These are phyloP conservation scores for Macquaria ambigua DNA, from an alignment of 2,113 vertebrate species.

Conservation along the genomic window DNA sequence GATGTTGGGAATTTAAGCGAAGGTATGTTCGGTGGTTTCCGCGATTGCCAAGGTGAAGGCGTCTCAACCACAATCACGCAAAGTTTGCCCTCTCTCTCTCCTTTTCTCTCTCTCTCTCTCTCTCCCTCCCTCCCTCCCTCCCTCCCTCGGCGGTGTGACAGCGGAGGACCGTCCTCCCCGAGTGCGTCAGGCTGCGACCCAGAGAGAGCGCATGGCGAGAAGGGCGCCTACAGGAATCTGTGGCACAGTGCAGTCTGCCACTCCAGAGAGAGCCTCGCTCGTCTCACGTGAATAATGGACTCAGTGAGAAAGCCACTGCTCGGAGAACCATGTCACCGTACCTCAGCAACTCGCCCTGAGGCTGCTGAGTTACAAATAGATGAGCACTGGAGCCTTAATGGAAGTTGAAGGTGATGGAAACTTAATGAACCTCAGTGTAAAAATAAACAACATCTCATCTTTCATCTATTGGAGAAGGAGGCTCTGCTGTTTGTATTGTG, in stretches of 20 bases:
- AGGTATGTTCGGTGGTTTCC: constrained; percentile 32
- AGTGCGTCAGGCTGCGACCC: constrained; percentile 78
- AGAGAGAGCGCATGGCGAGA: constrained; percentile 72
- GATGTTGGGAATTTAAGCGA: constrained; percentile 36
- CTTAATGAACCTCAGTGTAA: constrained; percentile 42
- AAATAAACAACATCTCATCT: constrained; percentile 25
- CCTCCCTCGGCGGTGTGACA: constrained; percentile 59
- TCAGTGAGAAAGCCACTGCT: constrained; percentile 41
- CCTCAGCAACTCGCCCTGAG: constrained; percentile 43
- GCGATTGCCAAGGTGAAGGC: constrained; percentile 61
- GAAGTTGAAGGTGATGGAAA: constrained; percentile 59
- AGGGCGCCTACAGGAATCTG: constrained; percentile 83
- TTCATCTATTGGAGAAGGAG: not conserved
- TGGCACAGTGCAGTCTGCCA: constrained; percentile 76
- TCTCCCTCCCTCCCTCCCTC: constrained; percentile 24
- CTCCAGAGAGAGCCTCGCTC: constrained; percentile 33
- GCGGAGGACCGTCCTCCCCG: constrained; percentile 66
- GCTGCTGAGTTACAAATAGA: constrained; percentile 56
- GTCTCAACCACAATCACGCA: constrained; percentile 59
- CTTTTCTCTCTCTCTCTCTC: constrained; percentile 20
- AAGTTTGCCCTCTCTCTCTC: constrained; percentile 71
- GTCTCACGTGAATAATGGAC: constrained; percentile 69
- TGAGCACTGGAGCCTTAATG: constrained; percentile 49
- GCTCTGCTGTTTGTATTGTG: not conserved
- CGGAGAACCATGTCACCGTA: constrained; percentile 47